A percentile compares a stretch with the other conserved stretches of the same genome.
Evolutionary conservation across 2,113 vertebrate genomes (phyloP).

Genomic region (Pelodiscus sinensis): DNA sequence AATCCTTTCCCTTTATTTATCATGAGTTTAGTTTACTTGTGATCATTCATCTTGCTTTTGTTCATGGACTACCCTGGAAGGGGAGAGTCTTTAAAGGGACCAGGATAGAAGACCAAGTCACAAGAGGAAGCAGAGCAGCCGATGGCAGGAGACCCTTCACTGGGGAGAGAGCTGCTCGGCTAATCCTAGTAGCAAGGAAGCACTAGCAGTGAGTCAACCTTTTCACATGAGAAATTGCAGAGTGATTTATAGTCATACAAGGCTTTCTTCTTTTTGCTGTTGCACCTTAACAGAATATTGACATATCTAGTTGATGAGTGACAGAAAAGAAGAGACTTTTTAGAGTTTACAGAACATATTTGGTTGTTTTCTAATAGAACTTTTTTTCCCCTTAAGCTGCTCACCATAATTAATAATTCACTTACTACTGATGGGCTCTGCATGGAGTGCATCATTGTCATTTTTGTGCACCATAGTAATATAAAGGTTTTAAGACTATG

Average conservation of each 20-base stretch:
- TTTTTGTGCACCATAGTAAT: background rate
- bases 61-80: too few species aligned
- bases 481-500: background rate
- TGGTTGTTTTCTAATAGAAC: background rate
- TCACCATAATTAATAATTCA: background rate
- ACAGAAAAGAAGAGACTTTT: background rate
- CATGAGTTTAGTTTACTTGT: too few species aligned
- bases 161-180: background rate
- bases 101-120: too few species aligned
- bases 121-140: background rate
- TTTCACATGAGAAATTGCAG: background rate
- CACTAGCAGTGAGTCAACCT: background rate
- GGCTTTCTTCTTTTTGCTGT: accelerated
- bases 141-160: background rate
- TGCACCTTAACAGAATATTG: background rate
- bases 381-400: background rate
- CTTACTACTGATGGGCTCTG: background rate
- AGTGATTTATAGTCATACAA: background rate
- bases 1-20: too few species aligned
- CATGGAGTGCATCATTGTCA: background rate
- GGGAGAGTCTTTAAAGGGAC: background rate
- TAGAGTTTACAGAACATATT: background rate
- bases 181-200: background rate
- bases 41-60: too few species aligned
- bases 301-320: background rate